phyloP scores from a whole-genome alignment of 1,140 invertebrate species.

The Brachystomella parvula region DNA sequence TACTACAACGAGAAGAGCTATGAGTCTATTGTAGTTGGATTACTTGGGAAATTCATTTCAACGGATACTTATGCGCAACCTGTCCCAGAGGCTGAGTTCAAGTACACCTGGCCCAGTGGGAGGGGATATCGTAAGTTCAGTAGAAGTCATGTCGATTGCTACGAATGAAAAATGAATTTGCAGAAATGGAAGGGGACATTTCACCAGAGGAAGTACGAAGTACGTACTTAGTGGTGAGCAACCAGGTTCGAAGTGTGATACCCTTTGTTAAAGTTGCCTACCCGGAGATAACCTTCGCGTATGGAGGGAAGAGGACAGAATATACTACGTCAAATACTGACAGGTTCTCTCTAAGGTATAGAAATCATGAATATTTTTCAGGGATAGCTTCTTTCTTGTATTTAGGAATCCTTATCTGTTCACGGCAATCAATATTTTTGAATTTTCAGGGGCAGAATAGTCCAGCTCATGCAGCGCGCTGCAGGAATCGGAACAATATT shows the following conservation, averaged over 20 bases:
- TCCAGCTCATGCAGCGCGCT: conserved; percentile 54
- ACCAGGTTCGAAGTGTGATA: conserved; percentile 53
- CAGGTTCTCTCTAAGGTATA: conserved; percentile 52
- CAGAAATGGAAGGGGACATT: conserved; percentile 35
- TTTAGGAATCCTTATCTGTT: background rate
- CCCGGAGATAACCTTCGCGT: conserved; percentile 58
- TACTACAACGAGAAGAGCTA: conserved; percentile 9
- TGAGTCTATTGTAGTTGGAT: conserved; percentile 5
- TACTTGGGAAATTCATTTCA: background rate
- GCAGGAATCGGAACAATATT: conserved; percentile 51
- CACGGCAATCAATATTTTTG: conserved; percentile 1
- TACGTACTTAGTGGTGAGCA: conserved; percentile 44
- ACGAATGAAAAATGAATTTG: no score
- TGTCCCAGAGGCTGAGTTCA: conserved; percentile 25
- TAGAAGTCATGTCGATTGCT: conserved; percentile 2
- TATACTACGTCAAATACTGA: conserved; percentile 54
- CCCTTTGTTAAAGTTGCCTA: conserved; percentile 67
- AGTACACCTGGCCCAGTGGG: conserved; percentile 19
- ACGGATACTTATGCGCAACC: background rate
- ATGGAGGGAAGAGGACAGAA: conserved; percentile 49
- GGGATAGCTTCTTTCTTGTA: background rate
- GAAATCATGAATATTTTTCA: conserved; percentile 10
- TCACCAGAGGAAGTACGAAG: conserved; percentile 27
- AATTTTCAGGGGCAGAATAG: conserved; percentile 47
- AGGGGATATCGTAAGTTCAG: conserved; percentile 18